These are phyloP conservation scores for Cyprinus carpio DNA, from an alignment of 2,113 vertebrate species.

Conservation along the genomic window DNA sequence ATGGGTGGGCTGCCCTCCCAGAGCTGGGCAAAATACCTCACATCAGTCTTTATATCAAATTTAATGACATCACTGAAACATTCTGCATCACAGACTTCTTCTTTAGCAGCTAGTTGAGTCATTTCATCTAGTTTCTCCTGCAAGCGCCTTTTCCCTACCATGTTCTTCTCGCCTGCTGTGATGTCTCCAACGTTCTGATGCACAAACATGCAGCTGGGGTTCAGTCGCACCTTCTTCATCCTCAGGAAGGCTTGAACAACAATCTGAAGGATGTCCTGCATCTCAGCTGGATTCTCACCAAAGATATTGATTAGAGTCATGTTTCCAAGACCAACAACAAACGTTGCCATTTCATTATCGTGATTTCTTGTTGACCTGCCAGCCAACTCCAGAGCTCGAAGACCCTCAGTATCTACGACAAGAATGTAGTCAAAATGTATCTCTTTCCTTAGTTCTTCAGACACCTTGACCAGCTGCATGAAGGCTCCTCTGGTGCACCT, in stretches of 20 bases:
- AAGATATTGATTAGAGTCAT: constrained; percentile 71
- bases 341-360: constrained; percentile 72
- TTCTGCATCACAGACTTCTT: constrained; percentile 56
- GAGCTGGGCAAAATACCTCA: constrained; percentile 56
- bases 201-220: constrained; percentile 72
- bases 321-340: constrained; percentile 69
- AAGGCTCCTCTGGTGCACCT: constrained; percentile 36
- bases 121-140: constrained; percentile 71
- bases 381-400: constrained; percentile 61
- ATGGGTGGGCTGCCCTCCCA: constrained; percentile 60
- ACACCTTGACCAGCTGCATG: constrained; percentile 72
- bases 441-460: constrained; percentile 48
- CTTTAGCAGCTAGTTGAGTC: constrained; percentile 63
- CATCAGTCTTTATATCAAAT: constrained; percentile 56
- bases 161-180: constrained; percentile 68
- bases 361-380: constrained; percentile 56
- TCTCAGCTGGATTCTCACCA: constrained; percentile 72
- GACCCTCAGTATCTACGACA: constrained; percentile 1
- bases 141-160: constrained; percentile 61
- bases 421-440: constrained; percentile 14
- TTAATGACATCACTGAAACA: constrained; percentile 64
- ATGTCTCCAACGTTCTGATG: constrained; percentile 71
- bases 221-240: constrained; percentile 71
- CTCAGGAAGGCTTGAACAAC: constrained; percentile 68
- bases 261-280: constrained; percentile 63